Evolutionary conservation across 2,113 vertebrate species (phyloP).

Genomic region (Eretmochelys imbricata): DNA sequence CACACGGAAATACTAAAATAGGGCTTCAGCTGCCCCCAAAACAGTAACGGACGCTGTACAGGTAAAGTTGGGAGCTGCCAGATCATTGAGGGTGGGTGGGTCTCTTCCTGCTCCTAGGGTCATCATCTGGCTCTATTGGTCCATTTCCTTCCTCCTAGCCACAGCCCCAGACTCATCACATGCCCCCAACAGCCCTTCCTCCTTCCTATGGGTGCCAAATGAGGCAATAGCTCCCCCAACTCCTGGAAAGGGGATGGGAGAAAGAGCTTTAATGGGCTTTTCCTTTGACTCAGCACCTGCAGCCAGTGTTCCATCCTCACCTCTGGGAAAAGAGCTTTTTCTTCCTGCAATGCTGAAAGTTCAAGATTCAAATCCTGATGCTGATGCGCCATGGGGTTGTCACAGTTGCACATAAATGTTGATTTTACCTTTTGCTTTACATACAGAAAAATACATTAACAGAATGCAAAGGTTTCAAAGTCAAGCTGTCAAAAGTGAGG

Average conservation of each 20-base stretch:
- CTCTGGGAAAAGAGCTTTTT: not conserved
- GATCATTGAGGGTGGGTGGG: no score
- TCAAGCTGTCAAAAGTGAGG: not conserved
- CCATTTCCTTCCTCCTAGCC: no score
- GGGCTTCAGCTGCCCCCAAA: no score
- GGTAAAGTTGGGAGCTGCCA: no score
- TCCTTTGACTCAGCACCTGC: not conserved
- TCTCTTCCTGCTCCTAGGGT: no score
- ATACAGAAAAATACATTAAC: not conserved
- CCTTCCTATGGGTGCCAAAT: not conserved
- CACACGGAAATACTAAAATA: not conserved
- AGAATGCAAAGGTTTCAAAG: not conserved
- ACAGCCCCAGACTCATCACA: no score
- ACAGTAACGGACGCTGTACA: no score
- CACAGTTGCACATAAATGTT: not conserved
- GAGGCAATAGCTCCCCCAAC: not conserved
- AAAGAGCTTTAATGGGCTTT: not conserved
- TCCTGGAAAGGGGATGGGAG: not conserved
- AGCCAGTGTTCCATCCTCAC: rapidly evolving
- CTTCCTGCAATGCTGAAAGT: not conserved
- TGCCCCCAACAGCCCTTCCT: not conserved
- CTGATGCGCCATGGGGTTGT: not conserved
- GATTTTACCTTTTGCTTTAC: not conserved
- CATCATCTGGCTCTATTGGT: no score
- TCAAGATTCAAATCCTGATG: not conserved